phyloP scores from a whole-genome alignment of 2,797 vertebrate species.

The Channallabes apus region DNA sequence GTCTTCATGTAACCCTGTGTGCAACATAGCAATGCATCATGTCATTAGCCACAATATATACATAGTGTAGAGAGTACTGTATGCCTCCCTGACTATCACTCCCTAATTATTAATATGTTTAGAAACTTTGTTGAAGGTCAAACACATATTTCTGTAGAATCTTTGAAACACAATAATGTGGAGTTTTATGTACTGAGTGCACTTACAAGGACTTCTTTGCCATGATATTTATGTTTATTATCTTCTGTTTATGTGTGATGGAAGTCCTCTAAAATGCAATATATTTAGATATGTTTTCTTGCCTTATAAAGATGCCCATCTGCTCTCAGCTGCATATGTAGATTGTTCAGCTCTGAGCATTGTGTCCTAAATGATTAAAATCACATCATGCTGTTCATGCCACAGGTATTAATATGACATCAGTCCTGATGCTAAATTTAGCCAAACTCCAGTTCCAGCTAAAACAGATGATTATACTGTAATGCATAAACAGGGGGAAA shows the following conservation, averaged over 20 bases:
- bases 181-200: neutral
- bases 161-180: neutral
- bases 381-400: constrained; percentile 29
- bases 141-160: neutral
- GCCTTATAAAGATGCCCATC: neutral
- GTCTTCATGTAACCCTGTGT: neutral
- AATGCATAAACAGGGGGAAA: neutral
- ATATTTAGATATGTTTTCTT: constrained; percentile 5
- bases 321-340: neutral
- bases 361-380: constrained; percentile 19
- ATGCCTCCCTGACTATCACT: neutral
- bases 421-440: constrained; percentile 24
- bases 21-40: neutral
- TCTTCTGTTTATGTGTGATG: neutral
- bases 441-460: constrained; percentile 11
- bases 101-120: neutral
- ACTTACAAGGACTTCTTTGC: neutral
- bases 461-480: constrained; percentile 11
- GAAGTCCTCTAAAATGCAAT: constrained; percentile 16
- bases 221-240: constrained; percentile 4
- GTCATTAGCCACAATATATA: neutral
- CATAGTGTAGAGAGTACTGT: too few species aligned
- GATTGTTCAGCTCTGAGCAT: constrained; percentile 2
- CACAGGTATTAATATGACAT: constrained; percentile 32
- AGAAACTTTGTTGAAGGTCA: neutral